Evolutionary conservation across 2,113 vertebrate genomes (phyloP).

Genomic region (Mesocricetus auratus): DNA sequence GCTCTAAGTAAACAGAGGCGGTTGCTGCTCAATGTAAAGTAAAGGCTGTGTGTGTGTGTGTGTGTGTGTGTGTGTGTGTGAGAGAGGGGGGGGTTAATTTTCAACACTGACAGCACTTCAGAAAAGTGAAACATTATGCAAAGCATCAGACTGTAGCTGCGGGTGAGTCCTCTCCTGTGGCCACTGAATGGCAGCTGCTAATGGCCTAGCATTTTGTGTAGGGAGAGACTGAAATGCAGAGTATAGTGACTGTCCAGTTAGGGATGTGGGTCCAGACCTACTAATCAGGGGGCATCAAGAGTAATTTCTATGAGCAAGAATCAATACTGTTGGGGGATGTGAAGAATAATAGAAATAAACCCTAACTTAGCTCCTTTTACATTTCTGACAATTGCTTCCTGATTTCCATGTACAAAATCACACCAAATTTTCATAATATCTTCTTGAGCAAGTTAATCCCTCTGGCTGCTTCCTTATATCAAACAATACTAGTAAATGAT

Average conservation of each 20-base stretch:
- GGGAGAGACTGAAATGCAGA: background rate
- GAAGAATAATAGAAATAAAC: constrained; percentile 11
- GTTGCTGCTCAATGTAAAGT: background rate
- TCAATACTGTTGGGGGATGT: background rate
- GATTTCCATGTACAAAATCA: constrained; percentile 25
- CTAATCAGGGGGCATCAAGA: background rate
- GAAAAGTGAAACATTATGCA: background rate
- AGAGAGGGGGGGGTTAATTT: background rate
- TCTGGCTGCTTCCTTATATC: background rate
- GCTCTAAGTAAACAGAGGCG: background rate
- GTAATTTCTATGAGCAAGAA: constrained; percentile 5
- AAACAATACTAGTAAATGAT: background rate
- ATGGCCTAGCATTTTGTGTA: background rate
- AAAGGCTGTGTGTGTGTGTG: background rate
- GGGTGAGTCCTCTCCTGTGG: background rate
- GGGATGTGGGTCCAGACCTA: background rate
- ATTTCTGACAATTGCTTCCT: constrained; percentile 26
- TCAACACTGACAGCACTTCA: background rate
- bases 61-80: background rate
- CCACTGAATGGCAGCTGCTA: background rate
- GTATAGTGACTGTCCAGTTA: background rate
- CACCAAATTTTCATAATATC: background rate
- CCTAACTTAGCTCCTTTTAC: background rate
- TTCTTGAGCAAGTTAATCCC: constrained; percentile 12
- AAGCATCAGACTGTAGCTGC: background rate